Evolutionary conservation across 2,113 vertebrate genomes (phyloP).

Genomic region (Erythrocercus mccallii): DNA sequence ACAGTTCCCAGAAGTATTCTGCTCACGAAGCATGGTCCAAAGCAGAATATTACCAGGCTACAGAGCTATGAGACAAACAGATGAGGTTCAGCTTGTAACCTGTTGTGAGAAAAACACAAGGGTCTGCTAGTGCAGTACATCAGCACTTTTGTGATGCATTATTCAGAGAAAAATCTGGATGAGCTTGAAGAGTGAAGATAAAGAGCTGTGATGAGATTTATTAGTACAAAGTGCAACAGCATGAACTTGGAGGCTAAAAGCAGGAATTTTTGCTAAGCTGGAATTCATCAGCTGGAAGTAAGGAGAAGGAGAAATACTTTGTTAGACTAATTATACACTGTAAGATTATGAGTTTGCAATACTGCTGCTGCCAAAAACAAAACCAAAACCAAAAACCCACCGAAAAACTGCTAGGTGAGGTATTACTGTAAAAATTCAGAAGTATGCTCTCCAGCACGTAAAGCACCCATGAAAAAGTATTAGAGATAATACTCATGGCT

Average conservation of each 20-base stretch:
- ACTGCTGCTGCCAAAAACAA: fast-evolving
- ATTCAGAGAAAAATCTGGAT: neutral
- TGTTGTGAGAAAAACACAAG: neutral
- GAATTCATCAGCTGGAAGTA: neutral
- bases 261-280: neutral
- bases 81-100: neutral
- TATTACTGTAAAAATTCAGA: neutral
- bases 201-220: neutral
- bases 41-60: neutral
- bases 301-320: neutral
- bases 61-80: neutral
- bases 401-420: neutral
- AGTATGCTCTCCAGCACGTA: fast-evolving
- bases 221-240: neutral
- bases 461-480: neutral
- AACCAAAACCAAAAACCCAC: no score
- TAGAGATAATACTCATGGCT: neutral
- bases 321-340: neutral
- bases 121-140: neutral
- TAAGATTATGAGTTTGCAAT: neutral
- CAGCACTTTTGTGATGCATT: neutral
- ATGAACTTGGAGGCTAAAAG: neutral
- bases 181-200: neutral
- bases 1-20: neutral
- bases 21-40: neutral